Evolutionary conservation across 2,113 vertebrate genomes (phyloP), one percentile per base, ranked within the genome.

Genomic region (Anhinga rufa): DNA sequence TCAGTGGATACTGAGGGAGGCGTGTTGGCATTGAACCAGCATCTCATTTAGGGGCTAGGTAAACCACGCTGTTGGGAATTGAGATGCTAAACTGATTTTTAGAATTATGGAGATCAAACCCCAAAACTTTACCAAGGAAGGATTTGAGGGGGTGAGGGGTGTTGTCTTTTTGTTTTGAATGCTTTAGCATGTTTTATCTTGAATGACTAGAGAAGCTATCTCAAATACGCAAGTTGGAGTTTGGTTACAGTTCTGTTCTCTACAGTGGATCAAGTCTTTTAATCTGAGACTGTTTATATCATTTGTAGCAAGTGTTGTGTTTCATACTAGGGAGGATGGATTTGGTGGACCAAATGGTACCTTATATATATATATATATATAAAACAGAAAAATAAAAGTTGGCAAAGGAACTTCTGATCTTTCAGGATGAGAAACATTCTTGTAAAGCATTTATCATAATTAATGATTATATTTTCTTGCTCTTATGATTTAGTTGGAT

Each of bases 11-110:
- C 16, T 26, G 2, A 3, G 46, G 19, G 49, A 54, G 14, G 17
- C 0, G 0, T 9, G 8, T 20, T 49, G 77, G 38, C 44, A 18
- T 31, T 31, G 57, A 71, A 60, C 14, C 36, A 36, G 62, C 34
- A 38, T 60, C 48, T 18, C 9, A 2, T 60, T 51, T 25, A 60
- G n/a, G n/a, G 77, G 51, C 42, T 19, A 4, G 46, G 44, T 57
- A 84, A 60, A 54, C n/a, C 14, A 15, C 2, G 0, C 14, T 11
- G 22, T 5, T 60, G 11, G 29, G 34, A 78, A 51, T 22, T 36
- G 21, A 57, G 48, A 48, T 82, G 40, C 61, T 38, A 54, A 36
- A 40, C 32, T 71, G 46, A 26, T 49, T 44, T 64, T 42, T 54
- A 62, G 42, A 82, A 21, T 66, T 42, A 26, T 0, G 7, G 11